Evolutionary conservation across 92 coral and sea anemone species (phyloP).

Genomic region (Bergia puertoricense): DNA sequence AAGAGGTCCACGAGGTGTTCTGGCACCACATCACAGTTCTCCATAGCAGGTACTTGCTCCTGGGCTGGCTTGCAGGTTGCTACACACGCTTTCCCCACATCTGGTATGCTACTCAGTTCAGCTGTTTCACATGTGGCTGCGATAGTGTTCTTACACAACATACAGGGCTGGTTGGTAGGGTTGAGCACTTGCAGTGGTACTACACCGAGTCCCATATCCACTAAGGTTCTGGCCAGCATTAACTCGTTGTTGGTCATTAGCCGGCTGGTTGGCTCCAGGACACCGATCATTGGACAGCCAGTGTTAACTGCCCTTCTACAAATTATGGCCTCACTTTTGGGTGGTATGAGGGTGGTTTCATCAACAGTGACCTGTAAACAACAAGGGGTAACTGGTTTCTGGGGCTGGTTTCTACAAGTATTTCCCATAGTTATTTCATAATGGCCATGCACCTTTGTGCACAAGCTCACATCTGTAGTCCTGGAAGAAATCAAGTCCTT

Average conservation of each 20-base stretch:
- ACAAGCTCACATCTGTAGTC: constrained; percentile 53
- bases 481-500: constrained; percentile 48
- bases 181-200: constrained; percentile 50
- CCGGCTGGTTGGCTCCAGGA: constrained; percentile 51
- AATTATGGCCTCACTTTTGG: constrained; percentile 56
- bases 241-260: constrained; percentile 39
- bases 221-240: constrained; percentile 55
- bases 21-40: constrained; percentile 15
- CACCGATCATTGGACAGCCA: constrained; percentile 20
- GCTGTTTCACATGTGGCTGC: constrained; percentile 29
- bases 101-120: not conserved
- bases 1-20: constrained; percentile 51
- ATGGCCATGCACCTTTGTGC: constrained; percentile 14
- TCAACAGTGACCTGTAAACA: constrained; percentile 42
- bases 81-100: not conserved
- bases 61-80: constrained; percentile 16
- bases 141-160: constrained; percentile 48
- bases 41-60: constrained; percentile 18
- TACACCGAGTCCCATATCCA: constrained; percentile 42
- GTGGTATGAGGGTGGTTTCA: constrained; percentile 43
- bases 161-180: constrained; percentile 54
- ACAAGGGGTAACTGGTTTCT: constrained; percentile 14
- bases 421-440: constrained; percentile 45
- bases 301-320: constrained; percentile 40
- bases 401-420: not conserved